Conservation (phyloP, 2,888 invertebrate genomes). For the Cryptocephalus primarius region DNA sequence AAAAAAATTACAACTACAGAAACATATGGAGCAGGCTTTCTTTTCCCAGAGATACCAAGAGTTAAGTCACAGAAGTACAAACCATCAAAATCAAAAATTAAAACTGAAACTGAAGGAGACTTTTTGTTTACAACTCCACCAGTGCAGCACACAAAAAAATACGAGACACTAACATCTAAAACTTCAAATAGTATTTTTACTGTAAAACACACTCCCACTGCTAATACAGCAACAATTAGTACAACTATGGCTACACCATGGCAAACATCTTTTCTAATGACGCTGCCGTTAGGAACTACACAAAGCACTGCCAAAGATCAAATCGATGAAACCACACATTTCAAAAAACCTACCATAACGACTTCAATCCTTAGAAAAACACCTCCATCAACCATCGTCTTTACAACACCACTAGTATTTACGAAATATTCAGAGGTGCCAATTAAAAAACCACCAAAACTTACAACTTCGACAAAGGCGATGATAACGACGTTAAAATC, state of each 20-base stretch:
- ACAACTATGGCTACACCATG: background rate
- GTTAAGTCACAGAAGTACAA: conserved; percentile 1
- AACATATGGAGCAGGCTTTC: conserved; percentile 1
- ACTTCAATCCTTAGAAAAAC: too few species aligned
- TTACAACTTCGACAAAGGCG: too few species aligned
- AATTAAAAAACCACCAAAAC: too few species aligned
- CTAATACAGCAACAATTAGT: background rate
- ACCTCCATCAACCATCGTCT: too few species aligned
- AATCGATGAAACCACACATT: too few species aligned
- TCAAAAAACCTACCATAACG: too few species aligned
- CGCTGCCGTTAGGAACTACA: too few species aligned
- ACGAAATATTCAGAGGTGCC: too few species aligned
- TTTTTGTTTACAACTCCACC: conserved; percentile 1
- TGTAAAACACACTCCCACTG: conserved; percentile 1
- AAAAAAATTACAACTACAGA: conserved; percentile 1
- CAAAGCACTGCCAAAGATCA: too few species aligned
- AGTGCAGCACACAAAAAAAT: background rate
- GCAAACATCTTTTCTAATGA: background rate
- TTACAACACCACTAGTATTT: too few species aligned
- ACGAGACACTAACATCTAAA: background rate
- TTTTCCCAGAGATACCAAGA: conserved; percentile 2
- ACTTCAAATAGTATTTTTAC: conserved; percentile 6
- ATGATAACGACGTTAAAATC: too few species aligned
- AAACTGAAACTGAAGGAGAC: background rate
- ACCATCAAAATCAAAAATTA: background rate